phyloP scores from a whole-genome alignment of 2,797 vertebrate species.

The Etheostoma nigrum region DNA sequence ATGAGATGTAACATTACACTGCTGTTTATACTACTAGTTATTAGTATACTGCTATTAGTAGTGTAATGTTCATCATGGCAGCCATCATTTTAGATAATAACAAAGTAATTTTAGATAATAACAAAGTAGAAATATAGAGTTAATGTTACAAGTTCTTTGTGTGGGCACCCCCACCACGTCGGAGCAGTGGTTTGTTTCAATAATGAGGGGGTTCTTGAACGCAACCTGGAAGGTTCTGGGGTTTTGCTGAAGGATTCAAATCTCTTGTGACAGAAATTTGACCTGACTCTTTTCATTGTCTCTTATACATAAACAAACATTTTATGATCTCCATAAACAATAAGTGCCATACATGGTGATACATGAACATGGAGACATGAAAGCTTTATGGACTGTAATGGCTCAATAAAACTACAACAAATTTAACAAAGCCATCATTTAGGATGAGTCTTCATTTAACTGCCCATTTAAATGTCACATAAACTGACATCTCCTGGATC shows the following conservation, averaged over 20 bases:
- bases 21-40: neutral
- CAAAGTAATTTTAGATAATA: too few relatives aligned
- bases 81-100: too few relatives aligned
- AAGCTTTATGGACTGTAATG: slow-evolving; percentile 21
- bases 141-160: too few relatives aligned
- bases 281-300: slow-evolving; percentile 4
- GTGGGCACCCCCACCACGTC: neutral
- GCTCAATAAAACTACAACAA: slow-evolving; percentile 21
- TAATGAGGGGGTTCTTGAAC: neutral
- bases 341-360: neutral
- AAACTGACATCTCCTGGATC: neutral
- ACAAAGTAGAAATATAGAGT: too few relatives aligned
- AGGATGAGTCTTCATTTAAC: neutral
- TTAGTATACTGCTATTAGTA: too few relatives aligned
- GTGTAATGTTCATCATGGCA: neutral
- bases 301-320: slow-evolving; percentile 14
- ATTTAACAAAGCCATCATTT: neutral
- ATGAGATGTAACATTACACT: neutral
- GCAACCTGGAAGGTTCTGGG: neutral
- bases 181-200: neutral
- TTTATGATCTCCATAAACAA: slow-evolving; percentile 16
- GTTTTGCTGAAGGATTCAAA: neutral
- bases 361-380: neutral
- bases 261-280: slow-evolving; percentile 10
- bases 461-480: slow-evolving; percentile 14